Base-by-base conservation (phyloP, 1,140 invertebrate genomes). In the Aphaenogaster rudis region DNA sequence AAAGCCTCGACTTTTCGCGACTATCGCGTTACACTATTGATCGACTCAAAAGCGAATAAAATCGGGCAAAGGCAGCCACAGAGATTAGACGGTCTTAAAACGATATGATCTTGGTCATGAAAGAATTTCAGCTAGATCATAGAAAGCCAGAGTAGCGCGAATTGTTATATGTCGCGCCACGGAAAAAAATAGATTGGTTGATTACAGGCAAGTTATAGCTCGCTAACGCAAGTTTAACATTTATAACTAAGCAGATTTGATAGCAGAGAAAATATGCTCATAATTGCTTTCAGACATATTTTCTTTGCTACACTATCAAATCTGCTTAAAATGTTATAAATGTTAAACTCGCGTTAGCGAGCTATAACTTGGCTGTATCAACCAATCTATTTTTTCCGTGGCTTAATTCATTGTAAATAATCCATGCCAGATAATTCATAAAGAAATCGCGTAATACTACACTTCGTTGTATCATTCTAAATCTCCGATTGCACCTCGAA, bases 101-200 rank as follows among this genome's bases (percentile, higher is more conserved):
- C 21, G 63, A 28, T 28, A 28, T 78, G 85, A 90, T 87, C 80
- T 87, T 72, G 72, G 66, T 87, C 67, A 42, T 88, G 63, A 90
- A 90, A 90, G 86, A 86, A 81, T 76, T 61, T 66, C 50, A 71
- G 88, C 69, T 54, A 79, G 50, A 87, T 77, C 45, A 28, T 28
- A 28, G 61, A 89, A 63, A 86, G 0, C 28, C 28, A 28, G 28
- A 28, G 81, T 77, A 39, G 66, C 77, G 88, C 77, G 71, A 86
- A 88, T 57, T 72, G 66, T 89, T 84, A 39, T 84, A 39, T 13
- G 45, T 66, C 45, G 48, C 11, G 28, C 28, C 0, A 28, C 28
- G 28, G 28, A 28, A 28, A 28, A 0, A 28, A 28, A 28, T 28
- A 28, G 28, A 28, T 28, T 28, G 28, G 28, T 28, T 28, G 28